These are phyloP conservation scores for Bellardia pandia DNA, from an alignment of 2,888 invertebrate genomes.

Conservation along the genomic window DNA sequence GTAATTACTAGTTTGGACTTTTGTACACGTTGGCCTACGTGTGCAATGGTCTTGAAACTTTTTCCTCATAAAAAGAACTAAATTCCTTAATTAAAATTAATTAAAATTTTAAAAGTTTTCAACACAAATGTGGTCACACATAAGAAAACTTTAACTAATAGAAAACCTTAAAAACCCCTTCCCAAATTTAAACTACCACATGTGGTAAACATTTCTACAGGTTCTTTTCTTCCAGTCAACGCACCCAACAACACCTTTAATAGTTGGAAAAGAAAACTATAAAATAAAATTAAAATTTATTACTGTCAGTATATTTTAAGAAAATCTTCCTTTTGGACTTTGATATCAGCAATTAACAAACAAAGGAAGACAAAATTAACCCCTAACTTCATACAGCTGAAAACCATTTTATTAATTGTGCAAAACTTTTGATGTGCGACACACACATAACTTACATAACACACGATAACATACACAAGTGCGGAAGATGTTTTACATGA, in stretches of 20 bases:
- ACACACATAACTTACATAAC: background rate
- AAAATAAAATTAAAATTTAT: conserved; percentile 72
- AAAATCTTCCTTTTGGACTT: conserved; percentile 53
- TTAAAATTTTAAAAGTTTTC: conserved; percentile 73
- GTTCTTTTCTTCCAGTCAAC: conserved; percentile 14
- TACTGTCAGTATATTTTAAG: conserved; percentile 39
- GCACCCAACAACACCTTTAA: conserved; percentile 56
- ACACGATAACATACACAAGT: too few species aligned
- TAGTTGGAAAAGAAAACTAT: conserved; percentile 43
- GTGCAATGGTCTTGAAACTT: background rate
- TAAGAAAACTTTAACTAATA: conserved; percentile 59
- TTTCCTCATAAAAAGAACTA: background rate
- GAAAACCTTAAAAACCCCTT: conserved; percentile 1
- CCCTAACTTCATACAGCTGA: conserved; percentile 2
- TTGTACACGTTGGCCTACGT: background rate
- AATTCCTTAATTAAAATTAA: conserved; percentile 78
- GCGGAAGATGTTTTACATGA: conserved; percentile 44
- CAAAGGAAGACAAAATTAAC: conserved; percentile 64
- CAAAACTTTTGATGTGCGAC: conserved; percentile 11
- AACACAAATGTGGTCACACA: conserved; percentile 73
- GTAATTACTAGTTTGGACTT: background rate
- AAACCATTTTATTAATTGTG: conserved; percentile 70
- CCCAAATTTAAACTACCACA: conserved; percentile 8
- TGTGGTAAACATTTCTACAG: conserved; percentile 37
- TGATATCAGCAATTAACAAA: conserved; percentile 63